A percentile compares a stretch with the other conserved stretches of the same genome.
Evolutionary conservation across 2,888 invertebrate species (phyloP).

Genomic region (Tholera decimalis): DNA sequence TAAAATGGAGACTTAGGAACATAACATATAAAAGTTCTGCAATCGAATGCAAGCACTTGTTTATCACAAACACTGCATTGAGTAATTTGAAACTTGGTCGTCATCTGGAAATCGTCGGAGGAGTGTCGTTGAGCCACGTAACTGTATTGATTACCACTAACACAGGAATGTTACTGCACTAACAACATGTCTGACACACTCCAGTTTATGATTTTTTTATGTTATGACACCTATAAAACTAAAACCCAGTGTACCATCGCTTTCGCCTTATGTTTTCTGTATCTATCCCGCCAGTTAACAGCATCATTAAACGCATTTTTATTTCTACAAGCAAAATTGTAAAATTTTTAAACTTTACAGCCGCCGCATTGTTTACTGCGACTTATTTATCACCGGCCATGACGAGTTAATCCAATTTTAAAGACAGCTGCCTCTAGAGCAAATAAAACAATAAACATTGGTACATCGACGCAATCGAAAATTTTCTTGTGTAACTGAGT

Average conservation of each 20-base stretch:
- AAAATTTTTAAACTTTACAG: slow-evolving; percentile 55
- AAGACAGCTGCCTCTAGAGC: slow-evolving; percentile 69
- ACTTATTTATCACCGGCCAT: slow-evolving; percentile 72
- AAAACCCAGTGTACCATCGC: slow-evolving; percentile 34
- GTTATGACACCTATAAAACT: slow-evolving; percentile 51
- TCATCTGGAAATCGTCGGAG: slow-evolving; percentile 14
- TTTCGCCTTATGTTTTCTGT: slow-evolving; percentile 42
- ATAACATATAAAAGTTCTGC: background rate
- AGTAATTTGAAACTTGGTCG: slow-evolving; percentile 15
- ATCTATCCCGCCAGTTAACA: slow-evolving; percentile 39
- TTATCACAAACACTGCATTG: slow-evolving; percentile 9
- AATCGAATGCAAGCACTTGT: slow-evolving; percentile 18
- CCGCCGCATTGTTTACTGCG: slow-evolving; percentile 63
- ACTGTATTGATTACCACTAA: slow-evolving; percentile 50
- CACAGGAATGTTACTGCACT: slow-evolving; percentile 27
- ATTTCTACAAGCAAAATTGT: slow-evolving; percentile 53
- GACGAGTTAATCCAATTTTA: slow-evolving; percentile 75
- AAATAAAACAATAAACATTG: slow-evolving; percentile 55
- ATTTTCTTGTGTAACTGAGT: slow-evolving; percentile 29
- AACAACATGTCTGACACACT: slow-evolving; percentile 31
- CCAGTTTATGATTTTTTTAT: slow-evolving; percentile 44
- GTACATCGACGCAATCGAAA: slow-evolving; percentile 22
- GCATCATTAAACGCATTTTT: slow-evolving; percentile 52
- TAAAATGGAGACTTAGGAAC: background rate
- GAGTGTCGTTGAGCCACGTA: slow-evolving; percentile 20